These are phyloP conservation scores for Andrena fulva DNA, from an alignment of 2,888 invertebrate species.

Conservation along the genomic window DNA sequence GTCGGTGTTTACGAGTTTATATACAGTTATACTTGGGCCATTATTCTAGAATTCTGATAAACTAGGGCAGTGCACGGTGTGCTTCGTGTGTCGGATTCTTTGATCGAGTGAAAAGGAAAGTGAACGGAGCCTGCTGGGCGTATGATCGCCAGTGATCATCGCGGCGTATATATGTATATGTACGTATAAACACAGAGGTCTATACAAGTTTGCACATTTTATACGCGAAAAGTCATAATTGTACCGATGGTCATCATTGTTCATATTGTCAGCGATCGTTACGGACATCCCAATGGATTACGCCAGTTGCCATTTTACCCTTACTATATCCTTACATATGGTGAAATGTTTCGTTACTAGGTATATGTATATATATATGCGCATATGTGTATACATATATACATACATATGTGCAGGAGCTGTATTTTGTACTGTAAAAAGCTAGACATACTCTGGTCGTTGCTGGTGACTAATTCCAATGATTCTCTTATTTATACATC, in stretches of 20 bases:
- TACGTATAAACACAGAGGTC: slow-evolving; percentile 70
- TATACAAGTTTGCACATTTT: slow-evolving; percentile 76
- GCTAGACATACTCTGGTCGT: slow-evolving; percentile 83
- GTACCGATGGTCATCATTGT: slow-evolving; percentile 63
- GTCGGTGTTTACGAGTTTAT: slow-evolving; percentile 73
- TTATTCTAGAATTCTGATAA: slow-evolving; percentile 52
- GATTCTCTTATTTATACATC: slow-evolving; percentile 68
- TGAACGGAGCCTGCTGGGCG: slow-evolving; percentile 32
- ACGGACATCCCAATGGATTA: slow-evolving; percentile 46
- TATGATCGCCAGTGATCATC: slow-evolving; percentile 49
- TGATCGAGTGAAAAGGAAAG: slow-evolving; percentile 28
- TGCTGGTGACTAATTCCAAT: slow-evolving; percentile 77
- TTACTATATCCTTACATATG: slow-evolving; percentile 80
- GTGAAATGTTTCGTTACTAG: slow-evolving; percentile 79
- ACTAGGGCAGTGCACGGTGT: slow-evolving; percentile 45
- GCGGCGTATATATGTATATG: slow-evolving; percentile 68
- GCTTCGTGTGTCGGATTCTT: slow-evolving; percentile 51
- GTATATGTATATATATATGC: slow-evolving; percentile 78
- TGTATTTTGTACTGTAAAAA: slow-evolving; percentile 85
- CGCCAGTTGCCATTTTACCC: slow-evolving; percentile 62
- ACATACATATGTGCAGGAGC: slow-evolving; percentile 80
- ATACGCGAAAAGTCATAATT: slow-evolving; percentile 76
- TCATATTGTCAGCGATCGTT: slow-evolving; percentile 67
- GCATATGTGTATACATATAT: slow-evolving; percentile 74
- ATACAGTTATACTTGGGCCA: slow-evolving; percentile 63